Conservation (phyloP, 2,797 vertebrate species). For the Phataginus tetradactyla region DNA sequence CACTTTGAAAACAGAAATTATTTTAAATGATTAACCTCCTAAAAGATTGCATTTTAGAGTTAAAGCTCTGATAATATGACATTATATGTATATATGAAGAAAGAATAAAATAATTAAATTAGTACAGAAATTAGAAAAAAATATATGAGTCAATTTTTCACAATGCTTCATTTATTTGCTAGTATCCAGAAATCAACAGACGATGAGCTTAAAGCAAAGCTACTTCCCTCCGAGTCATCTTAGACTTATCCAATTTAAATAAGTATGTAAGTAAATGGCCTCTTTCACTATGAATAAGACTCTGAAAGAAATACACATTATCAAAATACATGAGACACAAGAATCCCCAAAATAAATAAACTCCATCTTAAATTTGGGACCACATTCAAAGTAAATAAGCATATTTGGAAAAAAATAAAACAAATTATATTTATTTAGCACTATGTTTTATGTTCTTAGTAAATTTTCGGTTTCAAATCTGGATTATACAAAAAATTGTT, state of each 20-base stretch:
- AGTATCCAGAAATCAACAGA: neutral
- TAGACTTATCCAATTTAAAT: neutral
- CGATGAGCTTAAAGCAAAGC: neutral
- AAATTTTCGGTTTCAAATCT: neutral
- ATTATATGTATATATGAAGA: neutral
- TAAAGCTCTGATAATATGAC: neutral
- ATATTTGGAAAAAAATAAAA: neutral
- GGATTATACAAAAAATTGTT: neutral
- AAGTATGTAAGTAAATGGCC: neutral
- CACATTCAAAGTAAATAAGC: neutral
- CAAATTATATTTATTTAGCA: neutral
- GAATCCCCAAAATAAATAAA: neutral
- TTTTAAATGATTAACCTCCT: neutral
- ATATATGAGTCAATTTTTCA: neutral
- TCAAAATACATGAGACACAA: neutral
- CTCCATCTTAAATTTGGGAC: neutral
- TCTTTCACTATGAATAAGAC: neutral
- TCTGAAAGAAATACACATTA: neutral
- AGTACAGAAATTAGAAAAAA: neutral
- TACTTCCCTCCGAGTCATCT: neutral
- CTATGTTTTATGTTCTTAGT: neutral
- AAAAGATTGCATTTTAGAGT: neutral
- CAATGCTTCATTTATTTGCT: constrained; percentile 1
- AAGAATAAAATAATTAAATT: neutral
- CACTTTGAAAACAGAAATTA: constrained; percentile 44